Percentiles rank a stretch among this genome's conserved stretches.
phyloP scores from a whole-genome alignment of 2,888 invertebrate genomes.

The Blera fallax region DNA sequence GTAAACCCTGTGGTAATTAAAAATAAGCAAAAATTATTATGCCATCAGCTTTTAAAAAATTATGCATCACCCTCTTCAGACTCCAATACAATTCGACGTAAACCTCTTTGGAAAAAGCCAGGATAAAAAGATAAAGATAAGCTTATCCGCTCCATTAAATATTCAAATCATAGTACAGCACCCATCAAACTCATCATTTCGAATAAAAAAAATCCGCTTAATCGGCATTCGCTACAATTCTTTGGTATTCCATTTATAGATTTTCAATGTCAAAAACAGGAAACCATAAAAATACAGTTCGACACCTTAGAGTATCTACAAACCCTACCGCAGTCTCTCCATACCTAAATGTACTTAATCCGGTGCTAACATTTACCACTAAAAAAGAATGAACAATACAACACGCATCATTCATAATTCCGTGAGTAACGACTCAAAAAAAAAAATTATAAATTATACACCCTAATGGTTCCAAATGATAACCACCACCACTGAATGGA shows the following conservation, averaged over 20 bases:
- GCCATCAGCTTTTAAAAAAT: not conserved
- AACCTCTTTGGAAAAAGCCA: not conserved
- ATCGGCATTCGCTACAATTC: constrained; percentile 38
- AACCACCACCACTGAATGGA: not conserved
- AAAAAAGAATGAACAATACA: not conserved
- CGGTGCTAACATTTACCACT: constrained; percentile 4
- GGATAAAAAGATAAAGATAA: constrained; percentile 26
- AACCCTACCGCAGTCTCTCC: constrained; percentile 1
- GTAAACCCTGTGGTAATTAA: not conserved
- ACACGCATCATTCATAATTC: constrained; percentile 13
- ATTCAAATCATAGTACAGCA: constrained; percentile 19
- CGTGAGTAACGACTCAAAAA: not conserved
- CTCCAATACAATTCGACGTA: not conserved
- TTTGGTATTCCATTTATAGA: constrained; percentile 18
- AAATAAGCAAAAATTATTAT: not conserved
- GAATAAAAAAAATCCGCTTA: not conserved
- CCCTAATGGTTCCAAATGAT: constrained; percentile 26
- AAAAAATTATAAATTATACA: constrained; percentile 26
- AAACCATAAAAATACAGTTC: constrained; percentile 26
- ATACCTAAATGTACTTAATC: not conserved
- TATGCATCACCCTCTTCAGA: not conserved
- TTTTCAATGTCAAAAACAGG: constrained; percentile 15
- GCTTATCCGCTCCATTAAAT: constrained; percentile 6
- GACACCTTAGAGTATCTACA: not conserved
- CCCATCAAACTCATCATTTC: constrained; percentile 15